Percentiles rank a stretch among this genome's conserved stretches.
phyloP scores from a whole-genome alignment of 2,113 vertebrate species.

The Dendrocopos noguchii region DNA sequence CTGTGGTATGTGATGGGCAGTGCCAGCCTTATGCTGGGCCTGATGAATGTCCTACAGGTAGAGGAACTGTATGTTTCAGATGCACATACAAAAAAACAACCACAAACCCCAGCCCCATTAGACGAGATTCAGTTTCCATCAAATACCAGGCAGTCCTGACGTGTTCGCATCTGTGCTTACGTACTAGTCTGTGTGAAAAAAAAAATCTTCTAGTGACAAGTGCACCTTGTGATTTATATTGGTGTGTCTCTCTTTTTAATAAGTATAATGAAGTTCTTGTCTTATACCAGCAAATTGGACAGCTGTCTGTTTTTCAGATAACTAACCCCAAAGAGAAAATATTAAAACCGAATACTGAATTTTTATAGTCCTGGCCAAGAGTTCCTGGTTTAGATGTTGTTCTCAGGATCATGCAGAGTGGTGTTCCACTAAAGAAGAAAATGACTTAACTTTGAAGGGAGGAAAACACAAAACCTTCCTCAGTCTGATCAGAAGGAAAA shows the following conservation, averaged over 20 bases:
- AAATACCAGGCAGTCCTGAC: background rate
- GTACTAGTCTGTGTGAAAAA: background rate
- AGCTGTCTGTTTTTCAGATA: background rate
- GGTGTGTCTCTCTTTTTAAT: background rate
- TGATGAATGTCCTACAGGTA: background rate
- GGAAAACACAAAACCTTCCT: background rate
- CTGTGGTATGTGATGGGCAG: background rate
- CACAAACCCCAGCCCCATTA: background rate
- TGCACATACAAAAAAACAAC: fast-evolving
- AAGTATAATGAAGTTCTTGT: background rate
- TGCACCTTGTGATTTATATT: background rate
- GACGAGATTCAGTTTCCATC: background rate
- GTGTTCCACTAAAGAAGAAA: background rate
- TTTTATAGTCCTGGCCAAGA: background rate
- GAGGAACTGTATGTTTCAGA: background rate
- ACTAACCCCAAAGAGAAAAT: background rate
- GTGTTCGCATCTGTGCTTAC: background rate
- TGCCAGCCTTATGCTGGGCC: background rate
- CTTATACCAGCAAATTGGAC: background rate
- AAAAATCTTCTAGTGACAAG: background rate
- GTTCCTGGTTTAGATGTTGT: background rate
- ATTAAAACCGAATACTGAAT: background rate
- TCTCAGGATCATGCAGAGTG: background rate
- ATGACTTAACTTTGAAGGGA: background rate
- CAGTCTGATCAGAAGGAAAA: background rate